Conservation (phyloP, 2,797 vertebrate species). For the Neopelma chrysocephalum region DNA sequence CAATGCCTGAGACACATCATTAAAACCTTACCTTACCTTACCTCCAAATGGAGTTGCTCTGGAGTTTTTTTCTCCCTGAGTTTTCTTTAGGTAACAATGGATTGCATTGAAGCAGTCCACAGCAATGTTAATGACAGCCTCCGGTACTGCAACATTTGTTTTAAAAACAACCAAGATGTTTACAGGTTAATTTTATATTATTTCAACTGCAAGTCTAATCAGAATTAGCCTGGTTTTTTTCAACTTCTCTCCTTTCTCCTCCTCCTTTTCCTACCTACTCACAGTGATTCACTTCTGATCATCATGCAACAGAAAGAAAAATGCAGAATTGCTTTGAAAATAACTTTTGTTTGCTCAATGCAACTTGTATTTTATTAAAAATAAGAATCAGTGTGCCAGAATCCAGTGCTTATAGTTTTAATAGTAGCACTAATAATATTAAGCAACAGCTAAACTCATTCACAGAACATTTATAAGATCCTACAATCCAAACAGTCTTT, state of each 20-base stretch:
- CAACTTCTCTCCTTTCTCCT: background rate
- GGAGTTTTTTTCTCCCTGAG: no score
- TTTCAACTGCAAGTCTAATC: background rate
- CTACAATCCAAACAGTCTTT: fast-evolving
- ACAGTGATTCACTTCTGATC: background rate
- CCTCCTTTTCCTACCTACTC: background rate
- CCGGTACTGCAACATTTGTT: background rate
- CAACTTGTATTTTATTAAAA: background rate
- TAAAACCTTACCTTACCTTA: no score
- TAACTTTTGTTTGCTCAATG: background rate
- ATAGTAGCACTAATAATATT: background rate
- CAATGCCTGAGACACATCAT: no score
- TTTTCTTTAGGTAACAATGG: no score
- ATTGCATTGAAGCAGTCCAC: background rate
- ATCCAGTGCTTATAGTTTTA: background rate
- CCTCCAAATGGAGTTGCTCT: no score
- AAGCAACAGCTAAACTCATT: background rate
- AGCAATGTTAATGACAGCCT: background rate
- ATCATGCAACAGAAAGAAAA: background rate
- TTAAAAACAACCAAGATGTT: background rate
- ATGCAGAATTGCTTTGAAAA: background rate
- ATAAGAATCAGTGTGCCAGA: background rate
- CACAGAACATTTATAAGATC: background rate
- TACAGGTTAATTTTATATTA: background rate
- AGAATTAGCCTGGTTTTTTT: background rate